Conservation (phyloP, 2,888 invertebrate species). For the Lucinisca nassula region DNA sequence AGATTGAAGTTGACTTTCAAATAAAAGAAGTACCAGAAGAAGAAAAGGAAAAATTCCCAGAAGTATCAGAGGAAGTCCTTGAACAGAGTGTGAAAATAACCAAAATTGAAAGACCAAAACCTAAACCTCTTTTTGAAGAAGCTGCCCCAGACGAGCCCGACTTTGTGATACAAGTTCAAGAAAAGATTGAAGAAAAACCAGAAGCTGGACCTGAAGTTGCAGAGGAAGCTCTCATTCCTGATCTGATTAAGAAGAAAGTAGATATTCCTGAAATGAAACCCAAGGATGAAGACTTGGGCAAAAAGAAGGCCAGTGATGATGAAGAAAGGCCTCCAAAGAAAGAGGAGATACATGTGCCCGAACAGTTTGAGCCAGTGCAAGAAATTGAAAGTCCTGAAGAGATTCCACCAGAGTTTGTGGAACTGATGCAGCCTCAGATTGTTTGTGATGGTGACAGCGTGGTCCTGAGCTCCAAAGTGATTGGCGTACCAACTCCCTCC, state of each 20-base stretch:
- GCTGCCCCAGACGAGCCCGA: slow-evolving; percentile 73
- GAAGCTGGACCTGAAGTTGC: slow-evolving; percentile 55
- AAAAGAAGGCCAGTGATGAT: slow-evolving; percentile 63
- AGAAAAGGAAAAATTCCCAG: slow-evolving; percentile 49
- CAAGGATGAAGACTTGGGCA: slow-evolving; percentile 66
- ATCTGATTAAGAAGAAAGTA: slow-evolving; percentile 73
- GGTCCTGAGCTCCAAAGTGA: slow-evolving; percentile 80
- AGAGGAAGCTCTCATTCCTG: slow-evolving; percentile 70
- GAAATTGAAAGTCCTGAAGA: slow-evolving; percentile 76
- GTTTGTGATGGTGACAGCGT: slow-evolving; percentile 83
- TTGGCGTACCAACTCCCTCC: slow-evolving; percentile 83
- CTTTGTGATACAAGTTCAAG: slow-evolving; percentile 59
- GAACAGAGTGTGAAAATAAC: slow-evolving; percentile 76
- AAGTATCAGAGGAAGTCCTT: slow-evolving; percentile 70
- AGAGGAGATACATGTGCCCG: slow-evolving; percentile 68
- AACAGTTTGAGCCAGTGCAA: slow-evolving; percentile 74
- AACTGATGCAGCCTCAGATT: slow-evolving; percentile 83
- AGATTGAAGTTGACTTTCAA: slow-evolving; percentile 65
- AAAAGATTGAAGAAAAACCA: slow-evolving; percentile 51
- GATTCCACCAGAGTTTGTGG: slow-evolving; percentile 84
- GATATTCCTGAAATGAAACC: slow-evolving; percentile 70
- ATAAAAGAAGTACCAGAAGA: slow-evolving; percentile 56
- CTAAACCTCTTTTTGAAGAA: slow-evolving; percentile 77
- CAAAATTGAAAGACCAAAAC: slow-evolving; percentile 77
- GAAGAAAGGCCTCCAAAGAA: slow-evolving; percentile 72